A percentile compares a stretch with the other conserved stretches of the same genome.
Conservation (phyloP, 2,113 vertebrate species). For the Hydrolagus affinis region DNA sequence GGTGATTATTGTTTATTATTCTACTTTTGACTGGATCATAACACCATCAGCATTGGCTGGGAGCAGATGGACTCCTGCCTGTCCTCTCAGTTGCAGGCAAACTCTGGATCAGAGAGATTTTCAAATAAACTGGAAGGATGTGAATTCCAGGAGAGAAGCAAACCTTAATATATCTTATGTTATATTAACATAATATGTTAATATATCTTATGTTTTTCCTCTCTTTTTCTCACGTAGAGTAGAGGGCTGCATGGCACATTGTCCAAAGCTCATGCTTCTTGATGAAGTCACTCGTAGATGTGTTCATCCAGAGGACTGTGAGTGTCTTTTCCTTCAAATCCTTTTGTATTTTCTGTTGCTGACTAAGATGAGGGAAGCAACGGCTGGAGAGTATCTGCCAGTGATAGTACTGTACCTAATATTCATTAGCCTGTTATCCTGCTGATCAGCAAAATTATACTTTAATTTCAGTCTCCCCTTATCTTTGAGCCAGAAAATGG, state of each 20-base stretch:
- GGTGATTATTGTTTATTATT: too few relatives aligned
- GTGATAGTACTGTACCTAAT: not conserved
- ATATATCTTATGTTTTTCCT: conserved; percentile 18
- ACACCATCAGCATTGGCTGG: too few relatives aligned
- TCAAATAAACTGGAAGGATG: too few relatives aligned
- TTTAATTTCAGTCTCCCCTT: not conserved
- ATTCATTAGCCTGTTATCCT: not conserved
- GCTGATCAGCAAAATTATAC: not conserved
- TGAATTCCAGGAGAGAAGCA: not conserved
- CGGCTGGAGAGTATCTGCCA: not conserved
- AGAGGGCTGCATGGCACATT: conserved; percentile 90
- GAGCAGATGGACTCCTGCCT: too few relatives aligned
- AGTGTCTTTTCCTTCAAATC: conserved; percentile 46
- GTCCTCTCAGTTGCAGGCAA: too few relatives aligned
- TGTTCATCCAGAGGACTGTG: conserved; percentile 89
- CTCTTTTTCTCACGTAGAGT: conserved; percentile 58
- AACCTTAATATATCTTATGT: not conserved
- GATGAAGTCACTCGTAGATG: conserved; percentile 91
- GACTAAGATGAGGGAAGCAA: not conserved
- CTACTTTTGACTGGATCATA: too few relatives aligned
- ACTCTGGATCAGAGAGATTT: not conserved
- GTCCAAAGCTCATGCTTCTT: conserved; percentile 85
- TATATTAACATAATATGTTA: too few relatives aligned
- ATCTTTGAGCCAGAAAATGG: not conserved
- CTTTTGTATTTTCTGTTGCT: not conserved